Conservation (phyloP, 2,888 invertebrate genomes). For the Azorinus chamasolen region DNA sequence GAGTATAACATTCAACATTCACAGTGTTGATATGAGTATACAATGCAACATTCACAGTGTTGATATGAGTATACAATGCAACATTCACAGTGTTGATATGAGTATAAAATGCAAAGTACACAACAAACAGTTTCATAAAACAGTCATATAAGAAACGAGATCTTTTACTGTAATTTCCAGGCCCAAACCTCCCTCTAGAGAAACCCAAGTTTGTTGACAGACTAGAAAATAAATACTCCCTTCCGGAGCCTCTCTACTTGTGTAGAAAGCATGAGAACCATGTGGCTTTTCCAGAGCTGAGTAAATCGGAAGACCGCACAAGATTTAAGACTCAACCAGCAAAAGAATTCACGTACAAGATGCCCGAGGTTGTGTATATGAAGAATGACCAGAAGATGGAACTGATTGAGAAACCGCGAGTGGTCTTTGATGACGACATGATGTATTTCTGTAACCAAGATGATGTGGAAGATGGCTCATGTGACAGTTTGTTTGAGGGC, state of each 20-base stretch:
- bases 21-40: too few species aligned
- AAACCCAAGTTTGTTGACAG: too few species aligned
- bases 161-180: conserved; percentile 38
- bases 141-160: background rate
- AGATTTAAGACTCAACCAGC: conserved; percentile 7
- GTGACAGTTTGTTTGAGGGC: conserved; percentile 51
- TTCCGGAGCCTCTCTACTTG: conserved; percentile 4
- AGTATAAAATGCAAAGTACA: too few species aligned
- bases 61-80: too few species aligned
- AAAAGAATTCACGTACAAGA: conserved; percentile 54
- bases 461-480: conserved; percentile 41
- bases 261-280: conserved; percentile 6
- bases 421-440: conserved; percentile 60
- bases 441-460: conserved; percentile 63
- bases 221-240: too few species aligned
- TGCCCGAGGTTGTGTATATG: conserved; percentile 62
- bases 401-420: conserved; percentile 51
- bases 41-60: too few species aligned
- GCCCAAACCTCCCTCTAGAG: conserved; percentile 15
- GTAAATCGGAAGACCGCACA: background rate
- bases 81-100: too few species aligned
- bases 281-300: conserved; percentile 15
- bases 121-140: too few species aligned
- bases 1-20: too few species aligned
- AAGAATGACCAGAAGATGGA: conserved; percentile 62